These are phyloP conservation scores for Telmatherina bonti DNA, from an alignment of 2,797 vertebrate genomes.

Conservation along the genomic window DNA sequence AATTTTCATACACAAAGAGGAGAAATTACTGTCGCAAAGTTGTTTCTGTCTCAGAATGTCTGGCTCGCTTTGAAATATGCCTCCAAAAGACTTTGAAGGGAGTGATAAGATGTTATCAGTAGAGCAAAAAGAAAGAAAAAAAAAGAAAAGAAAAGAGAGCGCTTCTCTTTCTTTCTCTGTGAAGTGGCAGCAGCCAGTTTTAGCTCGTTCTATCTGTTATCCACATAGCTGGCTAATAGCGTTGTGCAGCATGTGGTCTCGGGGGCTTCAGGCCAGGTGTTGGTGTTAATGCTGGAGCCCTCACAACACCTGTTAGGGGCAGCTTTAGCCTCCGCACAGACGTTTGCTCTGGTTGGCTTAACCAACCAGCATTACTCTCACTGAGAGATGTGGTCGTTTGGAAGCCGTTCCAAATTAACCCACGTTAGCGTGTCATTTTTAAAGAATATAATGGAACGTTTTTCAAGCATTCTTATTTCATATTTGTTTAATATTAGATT, in stretches of 20 bases:
- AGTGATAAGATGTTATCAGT: constrained; percentile 76
- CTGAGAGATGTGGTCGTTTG: constrained; percentile 18
- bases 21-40: constrained; percentile 59
- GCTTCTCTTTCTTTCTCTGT: constrained; percentile 50
- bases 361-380: constrained; percentile 46
- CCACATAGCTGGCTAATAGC: constrained; percentile 74
- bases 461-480: not conserved
- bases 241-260: constrained; percentile 70
- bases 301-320: constrained; percentile 75
- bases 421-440: not conserved
- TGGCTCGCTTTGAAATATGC: constrained; percentile 68
- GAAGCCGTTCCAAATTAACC: constrained; percentile 15
- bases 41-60: constrained; percentile 56
- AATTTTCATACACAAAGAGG: constrained; percentile 67
- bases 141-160: not conserved
- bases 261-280: constrained; percentile 74
- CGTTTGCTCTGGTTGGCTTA: constrained; percentile 55
- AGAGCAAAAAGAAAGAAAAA: constrained; percentile 25
- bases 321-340: constrained; percentile 37
- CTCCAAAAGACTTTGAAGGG: constrained; percentile 59
- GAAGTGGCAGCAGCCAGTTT: constrained; percentile 65
- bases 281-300: constrained; percentile 72
- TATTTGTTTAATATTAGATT: not conserved
- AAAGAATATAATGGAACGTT: not conserved
- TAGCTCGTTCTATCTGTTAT: constrained; percentile 64